These are phyloP conservation scores for Darevskia mixta DNA, from an alignment of 2,797 vertebrate species.

Conservation along the genomic window DNA sequence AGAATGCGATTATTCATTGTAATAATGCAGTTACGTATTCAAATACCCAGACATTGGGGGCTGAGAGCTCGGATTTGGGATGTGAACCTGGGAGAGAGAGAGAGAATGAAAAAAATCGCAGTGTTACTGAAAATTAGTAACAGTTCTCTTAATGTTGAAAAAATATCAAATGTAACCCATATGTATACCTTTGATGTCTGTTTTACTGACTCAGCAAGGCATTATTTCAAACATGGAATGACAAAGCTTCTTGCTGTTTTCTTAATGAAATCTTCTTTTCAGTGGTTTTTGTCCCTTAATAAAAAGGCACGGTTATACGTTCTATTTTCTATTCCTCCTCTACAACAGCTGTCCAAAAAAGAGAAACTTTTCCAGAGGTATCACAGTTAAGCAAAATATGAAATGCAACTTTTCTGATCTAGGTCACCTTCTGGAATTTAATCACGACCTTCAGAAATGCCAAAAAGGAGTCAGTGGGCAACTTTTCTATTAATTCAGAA, in stretches of 20 bases:
- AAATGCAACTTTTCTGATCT: slow-evolving; percentile 57
- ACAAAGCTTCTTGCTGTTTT: slow-evolving; percentile 66
- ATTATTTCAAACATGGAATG: slow-evolving; percentile 70
- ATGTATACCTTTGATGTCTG: slow-evolving; percentile 75
- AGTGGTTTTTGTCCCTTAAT: slow-evolving; percentile 43
- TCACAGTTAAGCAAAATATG: slow-evolving; percentile 49
- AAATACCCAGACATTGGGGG: too few relatives aligned
- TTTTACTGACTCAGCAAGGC: slow-evolving; percentile 67
- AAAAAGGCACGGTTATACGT: slow-evolving; percentile 30
- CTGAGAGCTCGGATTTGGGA: neutral
- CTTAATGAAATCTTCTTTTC: slow-evolving; percentile 69
- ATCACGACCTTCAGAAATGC: slow-evolving; percentile 34
- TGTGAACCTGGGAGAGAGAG: neutral
- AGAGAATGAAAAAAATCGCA: slow-evolving; percentile 37
- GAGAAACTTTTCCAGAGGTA: slow-evolving; percentile 34
- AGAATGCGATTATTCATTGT: neutral
- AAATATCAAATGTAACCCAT: slow-evolving; percentile 73
- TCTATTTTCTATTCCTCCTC: slow-evolving; percentile 46
- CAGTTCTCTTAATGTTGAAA: slow-evolving; percentile 71
- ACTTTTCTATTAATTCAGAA: slow-evolving; percentile 52
- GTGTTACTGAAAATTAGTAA: slow-evolving; percentile 71
- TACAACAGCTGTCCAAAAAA: slow-evolving; percentile 41
- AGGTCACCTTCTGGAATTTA: slow-evolving; percentile 52
- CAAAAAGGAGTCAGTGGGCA: slow-evolving; percentile 17
- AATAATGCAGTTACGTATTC: neutral